Percentiles rank a stretch among this genome's conserved stretches.
phyloP scores from a whole-genome alignment of 1,140 invertebrate species.

The Sitobion miscanthi region DNA sequence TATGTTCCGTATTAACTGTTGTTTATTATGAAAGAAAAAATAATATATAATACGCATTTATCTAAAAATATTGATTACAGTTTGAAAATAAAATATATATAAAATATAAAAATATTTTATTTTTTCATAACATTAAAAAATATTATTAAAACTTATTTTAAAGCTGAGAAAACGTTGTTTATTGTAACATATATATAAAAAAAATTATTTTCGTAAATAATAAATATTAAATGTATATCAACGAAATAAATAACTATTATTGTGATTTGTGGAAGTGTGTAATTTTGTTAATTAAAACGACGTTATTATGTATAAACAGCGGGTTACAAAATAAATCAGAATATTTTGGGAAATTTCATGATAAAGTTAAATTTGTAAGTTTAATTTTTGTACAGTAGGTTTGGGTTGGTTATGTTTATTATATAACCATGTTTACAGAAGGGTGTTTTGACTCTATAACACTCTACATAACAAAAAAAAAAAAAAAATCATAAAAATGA shows the following conservation, averaged over 20 bases:
- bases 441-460: no score
- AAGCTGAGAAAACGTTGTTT: background rate
- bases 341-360: background rate
- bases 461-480: background rate
- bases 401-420: no score
- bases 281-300: conserved; percentile 2
- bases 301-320: background rate
- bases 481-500: background rate
- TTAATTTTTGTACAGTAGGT: background rate
- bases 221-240: background rate
- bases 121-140: background rate
- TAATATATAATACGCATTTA: no score
- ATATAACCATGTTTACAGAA: no score
- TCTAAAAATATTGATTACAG: background rate
- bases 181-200: background rate
- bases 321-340: background rate
- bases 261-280: background rate
- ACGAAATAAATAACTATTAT: background rate
- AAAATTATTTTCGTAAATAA: background rate
- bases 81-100: background rate
- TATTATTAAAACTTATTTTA: background rate
- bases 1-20: background rate
- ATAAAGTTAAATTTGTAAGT: background rate
- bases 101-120: background rate
- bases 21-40: no score